phyloP scores from a whole-genome alignment of 30 jellyfish, hydroid and myxozoan species.

The Aurelia sp. region DNA sequence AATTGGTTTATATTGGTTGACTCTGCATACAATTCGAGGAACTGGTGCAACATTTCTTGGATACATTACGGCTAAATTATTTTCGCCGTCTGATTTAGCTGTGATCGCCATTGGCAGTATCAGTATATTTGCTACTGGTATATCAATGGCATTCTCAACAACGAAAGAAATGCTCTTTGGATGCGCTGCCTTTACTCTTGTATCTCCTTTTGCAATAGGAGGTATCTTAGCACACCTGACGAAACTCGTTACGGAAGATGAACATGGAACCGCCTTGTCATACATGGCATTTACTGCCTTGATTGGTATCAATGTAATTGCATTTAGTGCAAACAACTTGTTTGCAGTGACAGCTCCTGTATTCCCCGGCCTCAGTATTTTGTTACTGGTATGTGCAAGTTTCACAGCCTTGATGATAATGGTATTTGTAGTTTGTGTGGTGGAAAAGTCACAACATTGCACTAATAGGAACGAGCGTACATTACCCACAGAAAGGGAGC shows the following conservation, averaged over 20 bases:
- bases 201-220: slow-evolving; percentile 47
- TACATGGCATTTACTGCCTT: slow-evolving; percentile 37
- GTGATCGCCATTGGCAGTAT: slow-evolving; percentile 34
- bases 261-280: slow-evolving; percentile 60
- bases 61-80: slow-evolving; percentile 1
- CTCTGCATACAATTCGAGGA: slow-evolving; percentile 44
- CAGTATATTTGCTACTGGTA: slow-evolving; percentile 28
- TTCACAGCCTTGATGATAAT: neutral
- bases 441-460: too few relatives aligned
- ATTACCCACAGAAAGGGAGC: too few relatives aligned
- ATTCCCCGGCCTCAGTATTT: slow-evolving; percentile 48
- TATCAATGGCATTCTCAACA: slow-evolving; percentile 26
- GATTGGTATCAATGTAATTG: slow-evolving; percentile 24
- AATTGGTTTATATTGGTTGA: slow-evolving; percentile 28
- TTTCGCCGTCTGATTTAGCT: slow-evolving; percentile 33
- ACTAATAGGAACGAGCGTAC: too few relatives aligned
- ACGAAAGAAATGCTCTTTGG: slow-evolving; percentile 14
- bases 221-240: slow-evolving; percentile 39
- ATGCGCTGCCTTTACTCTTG: slow-evolving; percentile 22
- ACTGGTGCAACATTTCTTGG: slow-evolving; percentile 41
- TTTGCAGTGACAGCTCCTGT: slow-evolving; percentile 32
- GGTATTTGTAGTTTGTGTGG: too few relatives aligned
- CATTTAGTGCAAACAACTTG: slow-evolving; percentile 37
- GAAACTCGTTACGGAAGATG: slow-evolving; percentile 41
- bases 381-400: slow-evolving; percentile 30